Evolutionary conservation across 2,797 vertebrate genomes (phyloP), one percentile per base, ranked within the genome.

Genomic region (Momotus momota): DNA sequence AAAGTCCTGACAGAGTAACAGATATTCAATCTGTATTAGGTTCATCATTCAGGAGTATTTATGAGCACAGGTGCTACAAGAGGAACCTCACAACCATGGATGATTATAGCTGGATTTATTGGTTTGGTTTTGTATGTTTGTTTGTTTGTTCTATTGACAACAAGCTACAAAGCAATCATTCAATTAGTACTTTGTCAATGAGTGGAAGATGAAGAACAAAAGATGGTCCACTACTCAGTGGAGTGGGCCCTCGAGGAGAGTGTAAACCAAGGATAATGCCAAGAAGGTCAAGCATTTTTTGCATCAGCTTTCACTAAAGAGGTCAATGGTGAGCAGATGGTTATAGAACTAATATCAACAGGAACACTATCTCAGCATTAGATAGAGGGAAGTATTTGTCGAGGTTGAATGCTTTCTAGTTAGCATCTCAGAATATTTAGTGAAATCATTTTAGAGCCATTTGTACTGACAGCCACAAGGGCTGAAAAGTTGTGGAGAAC

Each of bases 1-100:
- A 49, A 88, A 60, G 55, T 55, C 21, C 38, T 75, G 38, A 14
- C 31, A 71, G n/a, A 52, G 51, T 27, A 41, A 48, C 10, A 78
- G 38, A 33, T 49, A 61, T 4, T 58, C 7, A 10, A 2, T 15
- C 19, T 84, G 35, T 20, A 40, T 5, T 15, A 31, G n/a, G 19
- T n/a, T 62, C 69, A 69, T 35, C 19, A 46, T 6, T 62, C 62
- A 54, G 51, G 6, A 79, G 10, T 13, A 21, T 5, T 29, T 61
- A 45, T 75, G 48, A 84, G 60, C 55, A n/a, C 13, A 12, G 15
- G 14, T 26, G 17, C 43, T 77, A 20, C 14, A 74, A 51, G 43
- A 78, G 15, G 14, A 66, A 38, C 19, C n/a, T 58, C 48, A 33
- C 0, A 13, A 23, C 15, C 40, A 29, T 0, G 0, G 31, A 7